Evolutionary conservation across 2,888 invertebrate species (phyloP).

Genomic region (Epiblema foenella): DNA sequence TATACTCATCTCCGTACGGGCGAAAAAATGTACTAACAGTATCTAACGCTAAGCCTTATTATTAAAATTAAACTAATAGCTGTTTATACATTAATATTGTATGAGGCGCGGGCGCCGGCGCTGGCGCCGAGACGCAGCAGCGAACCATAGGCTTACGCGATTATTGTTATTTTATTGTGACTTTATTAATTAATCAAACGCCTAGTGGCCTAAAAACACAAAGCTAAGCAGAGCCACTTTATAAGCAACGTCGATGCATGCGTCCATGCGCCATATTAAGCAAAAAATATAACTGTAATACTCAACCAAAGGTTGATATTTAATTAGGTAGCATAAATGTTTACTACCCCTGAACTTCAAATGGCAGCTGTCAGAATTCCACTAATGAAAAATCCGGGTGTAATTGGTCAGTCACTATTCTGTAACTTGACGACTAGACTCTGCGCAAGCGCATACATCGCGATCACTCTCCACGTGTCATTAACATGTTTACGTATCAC

Average conservation of each 20-base stretch:
- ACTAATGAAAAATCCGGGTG: background rate
- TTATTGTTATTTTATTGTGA: background rate
- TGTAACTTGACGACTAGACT: background rate
- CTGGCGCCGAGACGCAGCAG: slow-evolving; percentile 37
- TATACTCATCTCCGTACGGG: background rate
- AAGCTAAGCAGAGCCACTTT: too few relatives aligned
- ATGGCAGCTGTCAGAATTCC: too few relatives aligned
- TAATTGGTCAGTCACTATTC: background rate
- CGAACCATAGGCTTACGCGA: slow-evolving; percentile 6
- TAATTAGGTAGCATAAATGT: too few relatives aligned
- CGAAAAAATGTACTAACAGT: background rate
- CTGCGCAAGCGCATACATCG: slow-evolving; percentile 50
- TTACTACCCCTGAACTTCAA: too few relatives aligned
- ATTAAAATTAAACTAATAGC: too few relatives aligned
- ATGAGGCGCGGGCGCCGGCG: slow-evolving; percentile 40
- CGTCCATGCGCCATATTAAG: too few relatives aligned
- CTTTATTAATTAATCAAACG: too few relatives aligned
- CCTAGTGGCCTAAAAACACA: too few relatives aligned
- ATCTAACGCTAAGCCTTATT: background rate
- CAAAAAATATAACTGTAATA: too few relatives aligned
- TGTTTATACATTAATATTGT: background rate
- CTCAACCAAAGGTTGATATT: too few relatives aligned
- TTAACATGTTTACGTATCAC: slow-evolving; percentile 46
- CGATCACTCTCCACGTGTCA: slow-evolving; percentile 53
- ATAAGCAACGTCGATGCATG: too few relatives aligned